These are phyloP conservation scores for Candidula unifasciata DNA, from an alignment of 2,888 invertebrate species.

Conservation along the genomic window DNA sequence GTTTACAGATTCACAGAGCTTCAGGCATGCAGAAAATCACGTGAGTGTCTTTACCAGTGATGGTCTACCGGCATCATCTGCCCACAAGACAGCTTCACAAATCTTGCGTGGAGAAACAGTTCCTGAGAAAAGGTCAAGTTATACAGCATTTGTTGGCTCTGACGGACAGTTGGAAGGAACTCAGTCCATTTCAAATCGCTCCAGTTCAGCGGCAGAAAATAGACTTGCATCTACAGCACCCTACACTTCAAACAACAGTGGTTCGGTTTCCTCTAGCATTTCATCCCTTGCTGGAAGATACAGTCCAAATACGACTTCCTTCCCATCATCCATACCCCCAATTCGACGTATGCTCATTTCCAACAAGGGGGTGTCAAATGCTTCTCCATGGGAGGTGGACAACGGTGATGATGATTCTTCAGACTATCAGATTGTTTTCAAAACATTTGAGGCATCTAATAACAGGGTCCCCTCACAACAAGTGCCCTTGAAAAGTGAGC, in stretches of 20 bases:
- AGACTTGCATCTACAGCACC: background rate
- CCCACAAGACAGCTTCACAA: slow-evolving; percentile 16
- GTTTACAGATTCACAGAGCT: background rate
- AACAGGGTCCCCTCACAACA: background rate
- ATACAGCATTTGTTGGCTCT: background rate
- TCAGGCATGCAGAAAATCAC: slow-evolving; percentile 19
- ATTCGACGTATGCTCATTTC: slow-evolving; percentile 43
- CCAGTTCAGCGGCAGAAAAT: background rate
- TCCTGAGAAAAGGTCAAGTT: background rate
- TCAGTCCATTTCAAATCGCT: background rate
- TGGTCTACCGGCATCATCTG: background rate
- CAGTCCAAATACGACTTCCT: slow-evolving; percentile 11
- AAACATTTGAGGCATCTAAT: slow-evolving; percentile 19
- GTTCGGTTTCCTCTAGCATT: background rate
- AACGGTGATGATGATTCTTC: slow-evolving; percentile 19
- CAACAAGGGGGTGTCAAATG: slow-evolving; percentile 30
- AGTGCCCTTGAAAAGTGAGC: slow-evolving; percentile 23
- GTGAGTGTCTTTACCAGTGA: background rate
- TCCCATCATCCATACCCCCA: slow-evolving; percentile 39
- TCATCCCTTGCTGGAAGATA: background rate
- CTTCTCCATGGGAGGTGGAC: slow-evolving; percentile 43
- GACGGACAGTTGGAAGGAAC: background rate
- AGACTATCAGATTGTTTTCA: slow-evolving; percentile 17
- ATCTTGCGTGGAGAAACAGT: slow-evolving; percentile 1
- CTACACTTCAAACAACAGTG: background rate